A percentile compares a stretch with the other conserved stretches of the same genome.
phyloP scores from a whole-genome alignment of 2,888 invertebrate species.

The Lomographa bimaculata region DNA sequence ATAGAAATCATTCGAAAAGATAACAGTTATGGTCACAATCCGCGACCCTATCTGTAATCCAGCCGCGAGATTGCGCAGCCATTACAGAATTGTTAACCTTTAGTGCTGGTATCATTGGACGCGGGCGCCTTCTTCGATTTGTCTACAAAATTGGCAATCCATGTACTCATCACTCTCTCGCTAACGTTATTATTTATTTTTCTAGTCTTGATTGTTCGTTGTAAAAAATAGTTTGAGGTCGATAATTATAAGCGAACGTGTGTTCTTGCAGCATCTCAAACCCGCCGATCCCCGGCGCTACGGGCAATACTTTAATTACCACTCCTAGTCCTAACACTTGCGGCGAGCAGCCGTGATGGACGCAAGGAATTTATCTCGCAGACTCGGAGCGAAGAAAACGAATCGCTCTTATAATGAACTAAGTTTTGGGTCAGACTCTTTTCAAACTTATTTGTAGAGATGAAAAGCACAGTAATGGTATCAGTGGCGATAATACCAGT shows the following conservation, averaged over 20 bases:
- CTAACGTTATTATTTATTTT: too few species aligned
- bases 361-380: slow-evolving; percentile 50
- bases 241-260: slow-evolving; percentile 48
- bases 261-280: slow-evolving; percentile 40
- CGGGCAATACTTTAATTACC: slow-evolving; percentile 61
- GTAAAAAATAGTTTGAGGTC: slow-evolving; percentile 52
- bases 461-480: slow-evolving; percentile 29
- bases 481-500: slow-evolving; percentile 34
- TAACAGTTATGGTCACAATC: slow-evolving; percentile 57
- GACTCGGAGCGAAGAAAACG: slow-evolving; percentile 41
- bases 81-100: slow-evolving; percentile 28
- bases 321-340: slow-evolving; percentile 50
- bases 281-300: slow-evolving; percentile 29
- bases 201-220: slow-evolving; percentile 1
- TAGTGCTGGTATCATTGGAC: slow-evolving; percentile 4
- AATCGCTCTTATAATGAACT: slow-evolving; percentile 37
- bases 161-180: too few species aligned
- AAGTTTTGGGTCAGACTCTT: slow-evolving; percentile 39
- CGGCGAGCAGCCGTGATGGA: slow-evolving; percentile 53
- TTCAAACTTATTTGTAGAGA: slow-evolving; percentile 17
- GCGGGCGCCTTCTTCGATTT: slow-evolving; percentile 7
- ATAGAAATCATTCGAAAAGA: slow-evolving; percentile 54
- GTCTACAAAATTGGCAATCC: slow-evolving; percentile 30
- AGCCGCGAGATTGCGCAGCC: slow-evolving; percentile 27
- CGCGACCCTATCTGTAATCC: slow-evolving; percentile 40